These are phyloP conservation scores for Acanthurus lineatus DNA, from an alignment of 2,797 vertebrate genomes.

Conservation along the genomic window DNA sequence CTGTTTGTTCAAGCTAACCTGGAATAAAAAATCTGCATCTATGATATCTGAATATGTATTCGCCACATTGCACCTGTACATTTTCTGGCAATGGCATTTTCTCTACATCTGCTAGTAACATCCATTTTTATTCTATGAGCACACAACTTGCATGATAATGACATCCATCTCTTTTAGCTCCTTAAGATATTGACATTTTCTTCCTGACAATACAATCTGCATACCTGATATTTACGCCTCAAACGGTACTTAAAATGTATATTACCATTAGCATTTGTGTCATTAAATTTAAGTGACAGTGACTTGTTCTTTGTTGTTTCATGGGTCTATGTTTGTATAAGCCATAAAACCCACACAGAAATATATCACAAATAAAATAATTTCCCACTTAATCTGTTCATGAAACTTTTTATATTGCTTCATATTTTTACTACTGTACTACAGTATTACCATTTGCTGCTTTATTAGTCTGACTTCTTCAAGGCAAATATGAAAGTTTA, in stretches of 20 bases:
- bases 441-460: neutral
- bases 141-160: neutral
- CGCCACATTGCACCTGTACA: neutral
- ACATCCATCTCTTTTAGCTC: neutral
- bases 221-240: too few relatives aligned
- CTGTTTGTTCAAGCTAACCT: neutral
- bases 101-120: neutral
- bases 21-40: neutral
- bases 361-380: too few relatives aligned
- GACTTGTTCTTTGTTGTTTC: neutral
- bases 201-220: too few relatives aligned
- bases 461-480: neutral
- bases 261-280: too few relatives aligned
- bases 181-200: neutral
- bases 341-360: neutral
- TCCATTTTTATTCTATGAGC: neutral
- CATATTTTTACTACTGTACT: neutral
- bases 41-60: conserved; percentile 7
- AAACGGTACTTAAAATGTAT: too few relatives aligned
- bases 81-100: conserved; percentile 3
- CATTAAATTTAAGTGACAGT: too few relatives aligned
- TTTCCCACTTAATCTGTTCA: too few relatives aligned
- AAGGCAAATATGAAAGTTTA: conserved; percentile 6
- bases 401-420: neutral
- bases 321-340: neutral